Conservation (phyloP, 2,888 invertebrate species). For the Scaptomyza parva region DNA sequence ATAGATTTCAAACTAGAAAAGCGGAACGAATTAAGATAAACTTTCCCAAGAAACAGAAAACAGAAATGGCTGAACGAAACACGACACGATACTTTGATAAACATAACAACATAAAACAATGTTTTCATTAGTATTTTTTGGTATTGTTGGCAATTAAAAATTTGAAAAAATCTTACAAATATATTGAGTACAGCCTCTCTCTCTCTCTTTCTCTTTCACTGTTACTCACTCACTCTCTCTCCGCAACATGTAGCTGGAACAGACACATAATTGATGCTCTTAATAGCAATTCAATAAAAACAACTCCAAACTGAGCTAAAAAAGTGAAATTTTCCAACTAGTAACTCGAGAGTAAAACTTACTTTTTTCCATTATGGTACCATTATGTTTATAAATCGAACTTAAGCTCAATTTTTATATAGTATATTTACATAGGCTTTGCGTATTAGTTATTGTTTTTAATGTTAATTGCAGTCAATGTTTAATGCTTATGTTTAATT, state of each 20-base stretch:
- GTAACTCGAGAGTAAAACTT: background rate
- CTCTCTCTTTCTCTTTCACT: no score
- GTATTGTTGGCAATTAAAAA: conserved; percentile 45
- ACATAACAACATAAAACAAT: conserved; percentile 5
- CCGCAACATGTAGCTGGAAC: conserved; percentile 19
- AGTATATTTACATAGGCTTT: background rate
- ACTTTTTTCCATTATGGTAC: no score
- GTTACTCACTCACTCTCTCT: background rate
- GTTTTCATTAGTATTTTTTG: background rate
- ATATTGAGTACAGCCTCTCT: background rate
- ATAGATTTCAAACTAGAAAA: conserved; percentile 59
- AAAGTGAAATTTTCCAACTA: conserved; percentile 50
- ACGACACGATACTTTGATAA: conserved; percentile 36
- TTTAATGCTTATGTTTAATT: conserved; percentile 35
- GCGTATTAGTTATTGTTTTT: conserved; percentile 9
- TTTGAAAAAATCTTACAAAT: conserved; percentile 17
- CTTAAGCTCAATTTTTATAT: background rate
- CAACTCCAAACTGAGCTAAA: conserved; percentile 51
- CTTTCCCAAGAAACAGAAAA: conserved; percentile 60
- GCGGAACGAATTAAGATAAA: conserved; percentile 53
- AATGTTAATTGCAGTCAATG: conserved; percentile 23
- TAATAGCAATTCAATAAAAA: conserved; percentile 58
- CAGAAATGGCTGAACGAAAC: conserved; percentile 47
- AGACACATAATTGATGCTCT: conserved; percentile 50
- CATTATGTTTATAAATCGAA: no score